Evolutionary conservation across 1,140 invertebrate species (phyloP), one percentile per base, ranked within the genome.

Genomic region (Halesus radiatus): DNA sequence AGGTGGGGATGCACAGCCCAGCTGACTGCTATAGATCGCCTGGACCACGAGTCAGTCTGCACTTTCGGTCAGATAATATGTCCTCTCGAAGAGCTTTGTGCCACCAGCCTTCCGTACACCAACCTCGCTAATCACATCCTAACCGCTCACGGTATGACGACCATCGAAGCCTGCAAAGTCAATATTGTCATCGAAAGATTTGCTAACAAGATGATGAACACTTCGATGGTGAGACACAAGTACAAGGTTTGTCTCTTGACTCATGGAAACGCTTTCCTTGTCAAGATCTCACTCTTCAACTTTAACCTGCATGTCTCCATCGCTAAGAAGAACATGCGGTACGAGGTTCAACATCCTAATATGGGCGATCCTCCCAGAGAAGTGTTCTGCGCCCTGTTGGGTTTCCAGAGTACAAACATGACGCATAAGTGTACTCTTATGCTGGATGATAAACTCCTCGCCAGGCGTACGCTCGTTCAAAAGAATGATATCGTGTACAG

Each of bases 101-200:
- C 84, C 58, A 84, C 86, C 13, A 20, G 52, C 50, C 79, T 89
- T 1, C 85, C 87, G n/a, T 88, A 87, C 85, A 86, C 88, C 77
- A 87, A 87, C 83, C 85, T 90, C 2, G 85, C 86, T 29, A 83
- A 79, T 7, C 88, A 90, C 76, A 84, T 90, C 16, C 85, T 87
- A 37, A 83, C 82, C 5, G 85, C 75, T 15, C 88, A 90, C 84
- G 88, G 87, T 70, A 86, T 88, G 72, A 88, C 87, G 32, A 87
- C 88, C 1, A 86, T 89, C 50, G 87, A 88, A 84, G 87, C 88
- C 3, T 87, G 87, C 73, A 88, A 88, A 84, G 88, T 89, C 45
- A 88, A 88, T 68, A 88, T 90, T 58, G 82, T 89, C 26, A 89
- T 90, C 83, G 88, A 89, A 82, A 88, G 89, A 83, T 89, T 90